These are phyloP conservation scores for Drosophila pruinosa DNA, from an alignment of 1,140 invertebrate genomes.

Conservation along the genomic window DNA sequence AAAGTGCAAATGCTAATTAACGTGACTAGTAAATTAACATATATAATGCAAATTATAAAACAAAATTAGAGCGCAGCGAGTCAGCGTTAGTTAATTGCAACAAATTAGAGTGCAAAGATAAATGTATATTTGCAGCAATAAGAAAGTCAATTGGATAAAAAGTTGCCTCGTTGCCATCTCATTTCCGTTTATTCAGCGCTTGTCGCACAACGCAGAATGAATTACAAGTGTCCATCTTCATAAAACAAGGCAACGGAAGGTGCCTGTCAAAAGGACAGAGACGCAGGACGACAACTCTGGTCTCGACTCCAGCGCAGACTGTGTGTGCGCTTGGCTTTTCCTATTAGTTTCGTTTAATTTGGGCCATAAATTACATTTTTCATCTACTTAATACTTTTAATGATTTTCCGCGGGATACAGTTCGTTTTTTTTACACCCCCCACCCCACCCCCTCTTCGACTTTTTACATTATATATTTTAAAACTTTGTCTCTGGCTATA, in stretches of 20 bases:
- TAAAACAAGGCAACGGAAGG: slow-evolving; percentile 73
- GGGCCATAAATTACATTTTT: slow-evolving; percentile 74
- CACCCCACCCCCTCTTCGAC: too few relatives aligned
- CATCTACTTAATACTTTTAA: slow-evolving; percentile 76
- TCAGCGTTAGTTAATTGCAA: slow-evolving; percentile 14
- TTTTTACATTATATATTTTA: slow-evolving; percentile 20
- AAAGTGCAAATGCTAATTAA: not conserved
- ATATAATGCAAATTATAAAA: slow-evolving; percentile 18
- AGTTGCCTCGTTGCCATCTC: slow-evolving; percentile 52
- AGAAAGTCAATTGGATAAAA: slow-evolving; percentile 39
- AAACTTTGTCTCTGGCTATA: slow-evolving; percentile 39
- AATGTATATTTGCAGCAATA: slow-evolving; percentile 44
- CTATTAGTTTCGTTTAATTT: slow-evolving; percentile 79
- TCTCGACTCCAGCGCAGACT: not conserved
- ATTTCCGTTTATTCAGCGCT: slow-evolving; percentile 68
- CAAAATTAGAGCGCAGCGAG: not conserved
- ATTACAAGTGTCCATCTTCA: slow-evolving; percentile 80
- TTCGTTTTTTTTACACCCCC: slow-evolving; percentile 5
- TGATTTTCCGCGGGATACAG: slow-evolving; percentile 48
- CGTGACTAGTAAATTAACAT: not conserved
- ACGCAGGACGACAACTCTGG: not conserved
- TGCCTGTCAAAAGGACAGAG: slow-evolving; percentile 72
- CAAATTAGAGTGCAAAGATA: slow-evolving; percentile 53
- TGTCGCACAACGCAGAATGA: slow-evolving; percentile 71
- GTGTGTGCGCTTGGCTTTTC: slow-evolving; percentile 57